Percentiles rank a stretch among this genome's conserved stretches.
Conservation (phyloP, 2,797 vertebrate genomes). For the Falco novaeseelandiae region DNA sequence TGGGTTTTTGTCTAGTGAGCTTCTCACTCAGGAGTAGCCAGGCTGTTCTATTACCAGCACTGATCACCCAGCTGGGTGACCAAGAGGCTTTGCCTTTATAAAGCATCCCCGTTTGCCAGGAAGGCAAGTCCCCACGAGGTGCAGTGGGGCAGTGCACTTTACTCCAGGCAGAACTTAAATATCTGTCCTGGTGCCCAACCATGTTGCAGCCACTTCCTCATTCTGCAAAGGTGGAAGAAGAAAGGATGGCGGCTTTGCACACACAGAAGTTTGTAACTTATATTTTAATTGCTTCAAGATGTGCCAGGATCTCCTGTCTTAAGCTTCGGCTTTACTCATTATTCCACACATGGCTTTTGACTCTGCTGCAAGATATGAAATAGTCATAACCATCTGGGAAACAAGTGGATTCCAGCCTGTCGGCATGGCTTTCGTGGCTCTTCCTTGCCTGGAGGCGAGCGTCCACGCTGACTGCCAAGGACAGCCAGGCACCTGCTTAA, state of each 20-base stretch:
- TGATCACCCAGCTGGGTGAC: accelerated
- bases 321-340: not conserved
- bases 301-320: not conserved
- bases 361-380: not conserved
- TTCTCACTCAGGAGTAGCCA: accelerated
- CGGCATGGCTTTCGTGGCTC: not conserved
- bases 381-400: not conserved
- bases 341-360: not conserved
- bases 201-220: not conserved
- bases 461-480: accelerated
- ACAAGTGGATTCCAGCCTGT: accelerated
- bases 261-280: not conserved
- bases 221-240: not conserved
- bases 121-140: not conserved
- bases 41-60: not conserved
- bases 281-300: not conserved
- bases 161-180: not conserved
- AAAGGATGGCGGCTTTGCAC: accelerated
- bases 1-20: not conserved
- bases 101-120: not conserved
- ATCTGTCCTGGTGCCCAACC: not conserved
- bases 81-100: not conserved
- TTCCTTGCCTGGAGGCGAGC: not conserved
- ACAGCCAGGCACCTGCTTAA: not conserved
- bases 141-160: accelerated